Evolutionary conservation across 2,113 vertebrate species (phyloP).

Genomic region (Phrynocephalus versicolor): DNA sequence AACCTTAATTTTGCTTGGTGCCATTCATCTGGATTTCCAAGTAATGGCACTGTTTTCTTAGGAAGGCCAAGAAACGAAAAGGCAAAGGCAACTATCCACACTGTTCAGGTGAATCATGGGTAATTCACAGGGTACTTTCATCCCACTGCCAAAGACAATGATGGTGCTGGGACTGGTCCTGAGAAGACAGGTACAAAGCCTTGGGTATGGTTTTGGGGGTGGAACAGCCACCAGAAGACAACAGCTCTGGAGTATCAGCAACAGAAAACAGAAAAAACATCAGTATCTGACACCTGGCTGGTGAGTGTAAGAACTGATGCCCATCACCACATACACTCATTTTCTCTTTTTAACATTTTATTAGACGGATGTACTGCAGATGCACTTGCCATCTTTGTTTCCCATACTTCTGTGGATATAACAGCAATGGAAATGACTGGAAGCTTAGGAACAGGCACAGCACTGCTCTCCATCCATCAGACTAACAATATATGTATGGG

Average conservation of each 20-base stretch:
- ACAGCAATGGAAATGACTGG: neutral
- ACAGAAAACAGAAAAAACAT: too few relatives aligned
- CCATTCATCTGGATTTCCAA: conserved; percentile 39
- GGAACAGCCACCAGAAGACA: neutral
- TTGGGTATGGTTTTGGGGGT: too few relatives aligned
- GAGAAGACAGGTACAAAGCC: neutral
- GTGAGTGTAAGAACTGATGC: neutral
- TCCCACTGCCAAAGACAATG: neutral
- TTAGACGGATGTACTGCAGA: neutral
- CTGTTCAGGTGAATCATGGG: neutral
- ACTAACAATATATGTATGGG: too few relatives aligned
- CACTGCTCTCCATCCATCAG: neutral
- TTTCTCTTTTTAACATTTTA: neutral
- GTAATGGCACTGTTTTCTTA: conserved; percentile 27
- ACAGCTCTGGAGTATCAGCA: neutral
- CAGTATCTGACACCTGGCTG: neutral
- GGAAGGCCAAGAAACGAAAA: conserved; percentile 3
- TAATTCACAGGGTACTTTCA: neutral
- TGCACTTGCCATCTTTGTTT: neutral
- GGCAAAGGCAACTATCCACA: neutral
- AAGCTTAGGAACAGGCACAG: neutral
- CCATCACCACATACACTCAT: neutral
- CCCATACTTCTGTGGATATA: neutral
- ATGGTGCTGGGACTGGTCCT: too few relatives aligned
- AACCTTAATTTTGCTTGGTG: conserved; percentile 58